Evolutionary conservation across 2,797 vertebrate genomes (phyloP).

Genomic region (Chelonia mydas): DNA sequence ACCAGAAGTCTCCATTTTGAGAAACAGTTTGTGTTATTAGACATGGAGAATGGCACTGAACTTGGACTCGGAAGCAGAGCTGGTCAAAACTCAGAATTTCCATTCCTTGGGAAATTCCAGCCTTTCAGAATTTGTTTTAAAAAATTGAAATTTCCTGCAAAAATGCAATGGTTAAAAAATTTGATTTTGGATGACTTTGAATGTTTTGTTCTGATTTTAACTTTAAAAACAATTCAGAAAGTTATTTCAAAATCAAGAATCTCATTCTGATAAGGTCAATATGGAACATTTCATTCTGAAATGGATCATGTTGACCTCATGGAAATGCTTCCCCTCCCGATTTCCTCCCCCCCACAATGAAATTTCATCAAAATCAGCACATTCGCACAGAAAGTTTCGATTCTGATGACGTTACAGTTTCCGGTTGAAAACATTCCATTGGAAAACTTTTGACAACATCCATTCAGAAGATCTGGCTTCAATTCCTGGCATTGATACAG

Average conservation of each 20-base stretch:
- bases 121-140: background rate
- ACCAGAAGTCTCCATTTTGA: background rate
- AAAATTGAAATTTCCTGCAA: background rate
- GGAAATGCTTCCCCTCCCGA: background rate
- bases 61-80: background rate
- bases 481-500: background rate
- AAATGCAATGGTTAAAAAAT: background rate
- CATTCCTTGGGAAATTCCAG: background rate
- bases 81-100: background rate
- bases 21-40: accelerated
- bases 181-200: background rate
- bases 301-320: background rate
- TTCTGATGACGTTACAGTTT: background rate
- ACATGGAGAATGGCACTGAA: background rate
- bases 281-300: background rate
- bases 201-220: background rate
- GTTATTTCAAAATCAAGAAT: background rate
- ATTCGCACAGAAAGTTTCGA: background rate
- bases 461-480: background rate
- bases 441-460: background rate
- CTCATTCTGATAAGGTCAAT: background rate
- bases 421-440: background rate
- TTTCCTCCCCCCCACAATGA: background rate
- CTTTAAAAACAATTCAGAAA: background rate
- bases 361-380: background rate